Evolutionary conservation across 1,140 invertebrate species (phyloP).

Genomic region (Drosophila cardini): DNA sequence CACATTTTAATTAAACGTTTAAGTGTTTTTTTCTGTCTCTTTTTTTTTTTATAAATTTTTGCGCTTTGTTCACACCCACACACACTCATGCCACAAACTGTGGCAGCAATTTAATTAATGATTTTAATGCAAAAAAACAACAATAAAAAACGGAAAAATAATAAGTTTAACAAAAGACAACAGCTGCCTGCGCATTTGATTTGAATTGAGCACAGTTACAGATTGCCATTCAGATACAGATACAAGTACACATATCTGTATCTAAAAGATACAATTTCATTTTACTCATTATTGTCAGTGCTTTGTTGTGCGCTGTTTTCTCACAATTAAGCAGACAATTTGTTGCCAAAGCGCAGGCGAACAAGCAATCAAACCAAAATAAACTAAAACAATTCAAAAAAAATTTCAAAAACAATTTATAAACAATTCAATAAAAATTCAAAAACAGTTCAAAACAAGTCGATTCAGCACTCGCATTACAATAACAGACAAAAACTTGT

Average conservation of each 20-base stretch:
- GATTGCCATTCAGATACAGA: constrained; percentile 23
- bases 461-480: too few relatives aligned
- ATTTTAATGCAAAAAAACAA: constrained; percentile 63
- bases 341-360: constrained; percentile 65
- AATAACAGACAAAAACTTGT: too few relatives aligned
- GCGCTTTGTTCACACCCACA: constrained; percentile 36
- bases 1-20: constrained; percentile 36
- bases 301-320: constrained; percentile 38
- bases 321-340: constrained; percentile 74
- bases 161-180: constrained; percentile 22
- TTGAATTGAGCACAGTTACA: constrained; percentile 33
- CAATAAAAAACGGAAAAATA: constrained; percentile 23
- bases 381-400: not conserved
- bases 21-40: constrained; percentile 1
- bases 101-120: constrained; percentile 53
- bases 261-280: constrained; percentile 23
- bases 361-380: constrained; percentile 38
- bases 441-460: too few relatives aligned
- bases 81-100: constrained; percentile 28
- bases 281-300: constrained; percentile 4
- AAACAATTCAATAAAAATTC: too few relatives aligned
- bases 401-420: too few relatives aligned
- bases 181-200: constrained; percentile 40
- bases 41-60: not conserved
- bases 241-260: constrained; percentile 7